These are phyloP conservation scores for Brassicogethes aeneus DNA, from an alignment of 2,888 invertebrate genomes.

Conservation along the genomic window DNA sequence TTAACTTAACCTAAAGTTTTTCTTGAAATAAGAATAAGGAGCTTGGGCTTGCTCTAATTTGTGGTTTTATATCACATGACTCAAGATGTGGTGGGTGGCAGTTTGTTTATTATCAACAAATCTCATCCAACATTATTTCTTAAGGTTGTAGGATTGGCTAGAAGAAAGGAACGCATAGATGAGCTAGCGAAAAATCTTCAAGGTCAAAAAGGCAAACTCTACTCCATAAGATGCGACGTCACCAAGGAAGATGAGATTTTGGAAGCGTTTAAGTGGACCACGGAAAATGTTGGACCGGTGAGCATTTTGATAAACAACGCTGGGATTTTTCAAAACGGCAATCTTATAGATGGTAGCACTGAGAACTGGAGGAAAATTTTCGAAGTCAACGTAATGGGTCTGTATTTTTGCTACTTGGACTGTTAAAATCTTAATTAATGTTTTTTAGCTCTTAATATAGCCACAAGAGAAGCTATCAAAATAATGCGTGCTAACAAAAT, in stretches of 20 bases:
- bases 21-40: too few species aligned
- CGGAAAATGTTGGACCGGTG: slow-evolving; percentile 30
- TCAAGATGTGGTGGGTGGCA: too few species aligned
- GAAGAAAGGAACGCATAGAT: slow-evolving; percentile 20
- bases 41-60: too few species aligned
- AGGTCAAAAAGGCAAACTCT: slow-evolving; percentile 27
- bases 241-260: slow-evolving; percentile 31
- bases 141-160: slow-evolving; percentile 24
- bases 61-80: too few species aligned
- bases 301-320: slow-evolving; percentile 38
- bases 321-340: slow-evolving; percentile 21
- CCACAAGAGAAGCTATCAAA: slow-evolving; percentile 26
- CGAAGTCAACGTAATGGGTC: slow-evolving; percentile 14
- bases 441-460: slow-evolving; percentile 18
- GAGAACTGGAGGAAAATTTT: slow-evolving; percentile 18
- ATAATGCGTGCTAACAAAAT: slow-evolving; percentile 24
- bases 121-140: too few species aligned
- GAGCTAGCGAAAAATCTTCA: slow-evolving; percentile 14
- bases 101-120: too few species aligned
- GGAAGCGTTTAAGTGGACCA: slow-evolving; percentile 30
- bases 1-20: too few species aligned
- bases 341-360: slow-evolving; percentile 22
- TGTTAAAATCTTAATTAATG: neutral
- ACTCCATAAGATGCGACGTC: slow-evolving; percentile 32
- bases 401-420: slow-evolving; percentile 10